These are phyloP conservation scores for Dyspetes luteomarginatus DNA, from an alignment of 2,888 invertebrate genomes.

Conservation along the genomic window DNA sequence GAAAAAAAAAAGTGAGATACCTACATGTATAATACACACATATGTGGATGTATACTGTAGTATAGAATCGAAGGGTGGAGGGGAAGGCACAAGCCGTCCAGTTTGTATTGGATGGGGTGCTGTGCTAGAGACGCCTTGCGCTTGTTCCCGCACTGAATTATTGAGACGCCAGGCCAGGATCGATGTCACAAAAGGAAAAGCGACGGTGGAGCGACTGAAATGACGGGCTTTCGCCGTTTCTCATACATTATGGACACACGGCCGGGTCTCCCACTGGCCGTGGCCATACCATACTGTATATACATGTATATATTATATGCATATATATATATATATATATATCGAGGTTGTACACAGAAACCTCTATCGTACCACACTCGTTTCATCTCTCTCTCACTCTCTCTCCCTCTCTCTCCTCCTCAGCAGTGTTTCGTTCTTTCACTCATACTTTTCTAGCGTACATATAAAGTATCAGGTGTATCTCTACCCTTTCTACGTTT, in stretches of 20 bases:
- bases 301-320: not conserved
- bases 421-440: conserved; percentile 27
- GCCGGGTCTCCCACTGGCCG: conserved; percentile 74
- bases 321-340: conserved; percentile 2
- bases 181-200: conserved; percentile 83
- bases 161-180: conserved; percentile 81
- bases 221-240: conserved; percentile 81
- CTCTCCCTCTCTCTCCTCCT: conserved; percentile 31
- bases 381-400: conserved; percentile 16
- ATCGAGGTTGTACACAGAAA: conserved; percentile 71
- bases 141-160: conserved; percentile 82
- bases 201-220: conserved; percentile 79
- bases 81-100: conserved; percentile 44
- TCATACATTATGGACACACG: conserved; percentile 80
- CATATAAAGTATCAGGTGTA: not conserved
- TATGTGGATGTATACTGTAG: conserved; percentile 8
- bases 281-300: conserved; percentile 74
- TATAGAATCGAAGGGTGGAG: conserved; percentile 16
- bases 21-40: too few relatives aligned
- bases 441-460: conserved; percentile 16
- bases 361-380: conserved; percentile 60
- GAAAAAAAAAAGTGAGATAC: conserved; percentile 24
- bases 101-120: conserved; percentile 44
- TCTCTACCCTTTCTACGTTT: conserved; percentile 7
- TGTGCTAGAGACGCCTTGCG: conserved; percentile 76